phyloP scores from a whole-genome alignment of 2,888 invertebrate species.

The Metalampra italica region DNA sequence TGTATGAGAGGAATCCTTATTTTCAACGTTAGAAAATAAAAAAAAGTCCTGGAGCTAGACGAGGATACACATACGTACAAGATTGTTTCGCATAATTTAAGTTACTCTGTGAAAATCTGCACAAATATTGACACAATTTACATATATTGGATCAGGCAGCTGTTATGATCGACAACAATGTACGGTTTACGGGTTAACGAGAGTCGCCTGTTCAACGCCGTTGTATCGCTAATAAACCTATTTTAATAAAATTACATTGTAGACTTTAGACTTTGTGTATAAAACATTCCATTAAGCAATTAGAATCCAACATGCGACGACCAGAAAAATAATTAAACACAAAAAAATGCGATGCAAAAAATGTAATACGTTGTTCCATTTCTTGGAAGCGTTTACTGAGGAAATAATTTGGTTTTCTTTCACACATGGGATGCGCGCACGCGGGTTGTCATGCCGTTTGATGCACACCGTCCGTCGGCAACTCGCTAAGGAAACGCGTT shows the following conservation, averaged over 20 bases:
- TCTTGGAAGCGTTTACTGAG: not conserved
- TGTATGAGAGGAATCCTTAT: too few relatives aligned
- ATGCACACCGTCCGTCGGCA: conserved; percentile 26
- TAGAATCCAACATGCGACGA: too few relatives aligned
- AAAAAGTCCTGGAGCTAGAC: too few relatives aligned
- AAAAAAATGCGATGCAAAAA: too few relatives aligned
- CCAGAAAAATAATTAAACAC: too few relatives aligned
- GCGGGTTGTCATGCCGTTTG: conserved; percentile 1
- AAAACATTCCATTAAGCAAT: not conserved
- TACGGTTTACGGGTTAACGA: conserved; percentile 24
- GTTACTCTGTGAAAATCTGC: too few relatives aligned
- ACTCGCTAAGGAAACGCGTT: conserved; percentile 32
- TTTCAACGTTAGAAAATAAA: too few relatives aligned
- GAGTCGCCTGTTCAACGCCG: conserved; percentile 16
- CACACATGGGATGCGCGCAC: not conserved
- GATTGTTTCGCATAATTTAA: too few relatives aligned
- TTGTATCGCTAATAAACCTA: conserved; percentile 20
- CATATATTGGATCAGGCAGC: not conserved
- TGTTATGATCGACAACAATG: conserved; percentile 17
- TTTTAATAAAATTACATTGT: conserved; percentile 15
- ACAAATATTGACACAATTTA: too few relatives aligned
- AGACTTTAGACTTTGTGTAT: not conserved
- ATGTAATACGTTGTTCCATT: too few relatives aligned
- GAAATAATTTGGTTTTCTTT: not conserved
- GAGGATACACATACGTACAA: too few relatives aligned